These are phyloP conservation scores for Colostygia pectinataria DNA, from an alignment of 2,888 invertebrate species.

Conservation along the genomic window DNA sequence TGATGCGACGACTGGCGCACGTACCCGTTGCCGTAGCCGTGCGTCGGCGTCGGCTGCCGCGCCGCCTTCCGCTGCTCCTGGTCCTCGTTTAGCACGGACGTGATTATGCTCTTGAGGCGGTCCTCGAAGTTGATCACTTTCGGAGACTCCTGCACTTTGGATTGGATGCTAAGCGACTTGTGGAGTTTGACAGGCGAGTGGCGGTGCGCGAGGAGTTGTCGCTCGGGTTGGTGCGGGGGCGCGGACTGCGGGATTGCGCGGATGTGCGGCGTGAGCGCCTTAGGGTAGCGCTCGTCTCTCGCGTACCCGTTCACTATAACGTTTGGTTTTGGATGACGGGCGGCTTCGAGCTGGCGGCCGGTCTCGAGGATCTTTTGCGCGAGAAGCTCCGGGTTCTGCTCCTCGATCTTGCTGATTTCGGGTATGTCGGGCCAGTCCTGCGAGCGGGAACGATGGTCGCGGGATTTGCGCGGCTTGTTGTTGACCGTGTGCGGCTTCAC, in stretches of 20 bases:
- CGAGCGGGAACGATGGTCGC: conserved; percentile 90
- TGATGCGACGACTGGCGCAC: conserved; percentile 45
- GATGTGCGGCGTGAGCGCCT: conserved; percentile 43
- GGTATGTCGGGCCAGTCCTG: conserved; percentile 97
- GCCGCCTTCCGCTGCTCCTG: conserved; percentile 75
- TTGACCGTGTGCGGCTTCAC: conserved; percentile 74
- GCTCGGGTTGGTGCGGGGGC: conserved; percentile 25
- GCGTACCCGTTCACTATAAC: conserved; percentile 70
- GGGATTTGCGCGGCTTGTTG: conserved; percentile 76
- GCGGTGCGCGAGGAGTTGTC: conserved; percentile 32
- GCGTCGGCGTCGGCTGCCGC: conserved; percentile 48
- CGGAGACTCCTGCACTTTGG: conserved; percentile 89
- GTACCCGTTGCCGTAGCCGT: conserved; percentile 58
- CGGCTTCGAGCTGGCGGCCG: conserved; percentile 94
- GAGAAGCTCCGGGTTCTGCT: conserved; percentile 94
- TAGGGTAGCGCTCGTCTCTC: conserved; percentile 58
- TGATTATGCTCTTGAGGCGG: conserved; percentile 92
- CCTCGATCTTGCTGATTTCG: conserved; percentile 94
- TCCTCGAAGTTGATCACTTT: conserved; percentile 92
- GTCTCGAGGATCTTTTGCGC: conserved; percentile 95
- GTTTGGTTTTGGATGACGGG: conserved; percentile 82
- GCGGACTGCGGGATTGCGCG: conserved; percentile 38
- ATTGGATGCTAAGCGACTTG: conserved; percentile 66
- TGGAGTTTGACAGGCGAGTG: conserved; percentile 66
- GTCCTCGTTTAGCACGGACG: conserved; percentile 93